A percentile compares a stretch with the other conserved stretches of the same genome.
Evolutionary conservation across 1,140 invertebrate genomes (phyloP).

Genomic region (Venustaconcha ellipsiformis): DNA sequence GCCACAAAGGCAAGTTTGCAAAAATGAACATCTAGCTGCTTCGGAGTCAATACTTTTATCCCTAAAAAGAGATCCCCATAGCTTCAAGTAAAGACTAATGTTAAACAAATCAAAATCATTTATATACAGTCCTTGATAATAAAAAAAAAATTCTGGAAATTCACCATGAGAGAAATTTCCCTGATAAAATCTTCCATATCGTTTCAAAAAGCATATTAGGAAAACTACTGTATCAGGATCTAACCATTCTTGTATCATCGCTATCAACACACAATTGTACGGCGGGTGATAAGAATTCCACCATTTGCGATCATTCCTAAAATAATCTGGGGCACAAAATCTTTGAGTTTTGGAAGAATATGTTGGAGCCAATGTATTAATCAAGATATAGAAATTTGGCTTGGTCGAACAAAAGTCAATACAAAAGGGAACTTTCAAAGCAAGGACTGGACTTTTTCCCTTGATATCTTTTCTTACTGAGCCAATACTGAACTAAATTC

Average conservation of each 20-base stretch:
- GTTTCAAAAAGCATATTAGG: no score
- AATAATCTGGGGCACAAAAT: not conserved
- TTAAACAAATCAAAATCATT: not conserved
- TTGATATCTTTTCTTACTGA: not conserved
- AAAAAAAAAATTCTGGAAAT: not conserved
- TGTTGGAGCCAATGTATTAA: not conserved
- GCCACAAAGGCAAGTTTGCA: slow-evolving; percentile 11
- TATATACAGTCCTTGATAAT: not conserved
- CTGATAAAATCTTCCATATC: no score
- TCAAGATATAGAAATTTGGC: no score
- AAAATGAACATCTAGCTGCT: not conserved
- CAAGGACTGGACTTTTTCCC: not conserved
- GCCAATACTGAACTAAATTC: not conserved
- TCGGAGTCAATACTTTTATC: not conserved
- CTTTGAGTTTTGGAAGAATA: not conserved
- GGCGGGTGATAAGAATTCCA: not conserved
- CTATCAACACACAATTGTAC: no score
- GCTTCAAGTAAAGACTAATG: not conserved
- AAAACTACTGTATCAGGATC: no score
- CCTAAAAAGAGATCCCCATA: slow-evolving; percentile 3
- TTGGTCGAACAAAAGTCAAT: not conserved
- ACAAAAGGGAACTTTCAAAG: slow-evolving; percentile 6
- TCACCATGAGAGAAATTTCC: not conserved
- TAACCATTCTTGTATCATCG: not conserved
- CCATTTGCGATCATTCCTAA: slow-evolving; percentile 12